Evolutionary conservation across 2,113 vertebrate genomes (phyloP).

Genomic region (Capricornis sumatraensis): DNA sequence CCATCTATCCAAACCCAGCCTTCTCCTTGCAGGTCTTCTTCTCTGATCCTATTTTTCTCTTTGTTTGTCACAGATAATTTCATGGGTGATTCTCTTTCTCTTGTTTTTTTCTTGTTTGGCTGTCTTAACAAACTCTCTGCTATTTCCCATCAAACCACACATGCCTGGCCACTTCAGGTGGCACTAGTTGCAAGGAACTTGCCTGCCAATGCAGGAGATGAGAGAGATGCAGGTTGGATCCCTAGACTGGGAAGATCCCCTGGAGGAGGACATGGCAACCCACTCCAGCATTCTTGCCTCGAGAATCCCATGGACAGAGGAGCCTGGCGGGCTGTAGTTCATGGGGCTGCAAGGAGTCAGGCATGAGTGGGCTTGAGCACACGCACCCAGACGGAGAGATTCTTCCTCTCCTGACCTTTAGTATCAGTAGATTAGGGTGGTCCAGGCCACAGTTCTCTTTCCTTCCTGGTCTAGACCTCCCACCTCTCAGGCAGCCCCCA

Average conservation of each 20-base stretch:
- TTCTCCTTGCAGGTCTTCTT: not conserved
- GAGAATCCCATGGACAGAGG: not conserved
- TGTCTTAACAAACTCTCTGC: not conserved
- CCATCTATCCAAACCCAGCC: fast-evolving
- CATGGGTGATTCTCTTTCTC: not conserved
- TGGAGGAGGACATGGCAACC: not conserved
- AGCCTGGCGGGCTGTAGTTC: not conserved
- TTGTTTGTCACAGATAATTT: not conserved
- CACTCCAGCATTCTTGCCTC: not conserved
- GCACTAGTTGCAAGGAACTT: not conserved
- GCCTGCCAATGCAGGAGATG: not conserved
- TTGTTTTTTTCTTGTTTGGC: not conserved
- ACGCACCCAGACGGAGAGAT: fast-evolving
- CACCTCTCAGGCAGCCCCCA: not conserved
- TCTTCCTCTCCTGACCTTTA: not conserved
- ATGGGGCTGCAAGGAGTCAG: not conserved
- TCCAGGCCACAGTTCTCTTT: not conserved
- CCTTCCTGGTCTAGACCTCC: not conserved
- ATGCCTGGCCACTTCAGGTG: not conserved
- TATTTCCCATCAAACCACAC: not conserved
- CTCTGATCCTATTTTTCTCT: not conserved
- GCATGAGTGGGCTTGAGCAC: not conserved
- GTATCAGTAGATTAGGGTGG: not conserved
- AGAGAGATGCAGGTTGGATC: not conserved
- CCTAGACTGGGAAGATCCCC: not conserved